Evolutionary conservation across 2,888 invertebrate genomes (phyloP).

Genomic region (Lobophora halterata): DNA sequence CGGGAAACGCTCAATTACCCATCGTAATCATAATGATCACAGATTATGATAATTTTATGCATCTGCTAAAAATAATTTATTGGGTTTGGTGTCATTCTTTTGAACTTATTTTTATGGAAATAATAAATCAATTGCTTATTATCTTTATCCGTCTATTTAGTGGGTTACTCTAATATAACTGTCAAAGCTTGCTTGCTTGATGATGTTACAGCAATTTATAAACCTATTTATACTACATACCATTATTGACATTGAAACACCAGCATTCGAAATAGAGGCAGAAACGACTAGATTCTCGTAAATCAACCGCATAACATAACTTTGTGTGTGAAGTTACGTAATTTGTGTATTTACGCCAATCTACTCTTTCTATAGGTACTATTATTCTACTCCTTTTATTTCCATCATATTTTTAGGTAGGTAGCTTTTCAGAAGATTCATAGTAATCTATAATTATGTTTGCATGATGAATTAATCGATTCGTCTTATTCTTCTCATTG

Average conservation of each 20-base stretch:
- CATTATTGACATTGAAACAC: conserved; percentile 16
- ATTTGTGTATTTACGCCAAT: conserved; percentile 9
- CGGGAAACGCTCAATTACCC: too few relatives aligned
- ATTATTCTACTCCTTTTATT: conserved; percentile 50
- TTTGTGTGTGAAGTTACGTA: too few relatives aligned
- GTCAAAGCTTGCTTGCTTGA: conserved; percentile 16
- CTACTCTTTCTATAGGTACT: conserved; percentile 43
- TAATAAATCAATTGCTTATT: too few relatives aligned
- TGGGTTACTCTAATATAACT: background rate
- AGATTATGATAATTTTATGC: too few relatives aligned
- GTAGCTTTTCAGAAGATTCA: conserved; percentile 31
- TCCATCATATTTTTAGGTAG: conserved; percentile 38
- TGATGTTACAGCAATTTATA: conserved; percentile 2
- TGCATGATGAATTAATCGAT: conserved; percentile 41
- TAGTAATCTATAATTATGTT: conserved; percentile 42
- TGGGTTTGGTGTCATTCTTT: too few relatives aligned
- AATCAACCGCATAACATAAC: conserved; percentile 35
- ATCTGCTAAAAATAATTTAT: too few relatives aligned
- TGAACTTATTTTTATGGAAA: too few relatives aligned
- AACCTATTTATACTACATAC: conserved; percentile 18
- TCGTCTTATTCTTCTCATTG: conserved; percentile 48
- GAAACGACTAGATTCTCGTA: conserved; percentile 38
- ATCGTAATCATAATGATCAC: too few relatives aligned
- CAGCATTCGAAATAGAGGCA: conserved; percentile 16
- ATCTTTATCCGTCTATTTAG: too few relatives aligned